Evolutionary conservation across 2,113 vertebrate species (phyloP).

Genomic region (Festucalex cinctus): DNA sequence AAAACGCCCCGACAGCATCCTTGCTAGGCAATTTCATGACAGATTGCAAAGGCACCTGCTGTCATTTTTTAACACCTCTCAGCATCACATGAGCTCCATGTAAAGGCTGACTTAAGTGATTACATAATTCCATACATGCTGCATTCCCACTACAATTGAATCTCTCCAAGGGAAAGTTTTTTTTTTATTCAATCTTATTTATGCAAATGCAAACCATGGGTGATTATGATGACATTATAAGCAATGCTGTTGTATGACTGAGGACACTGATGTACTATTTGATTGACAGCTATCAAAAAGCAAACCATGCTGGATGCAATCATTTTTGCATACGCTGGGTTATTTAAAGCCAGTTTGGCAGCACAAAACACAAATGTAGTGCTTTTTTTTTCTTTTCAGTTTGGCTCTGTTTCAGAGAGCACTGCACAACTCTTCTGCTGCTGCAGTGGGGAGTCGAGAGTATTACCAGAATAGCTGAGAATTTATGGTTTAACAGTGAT

Average conservation of each 20-base stretch:
- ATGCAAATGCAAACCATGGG: conserved; percentile 52
- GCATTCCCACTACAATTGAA: conserved; percentile 54
- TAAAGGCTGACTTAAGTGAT: conserved; percentile 41
- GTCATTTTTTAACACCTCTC: conserved; percentile 1
- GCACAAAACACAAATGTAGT: conserved; percentile 14
- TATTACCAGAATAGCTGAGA: background rate
- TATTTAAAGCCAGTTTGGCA: conserved; percentile 16
- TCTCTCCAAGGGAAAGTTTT: background rate
- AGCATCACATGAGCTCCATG: conserved; percentile 11
- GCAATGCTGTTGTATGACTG: background rate
- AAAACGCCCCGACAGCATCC: conserved; percentile 10
- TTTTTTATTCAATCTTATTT: background rate
- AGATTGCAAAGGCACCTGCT: conserved; percentile 13
- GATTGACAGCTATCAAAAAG: background rate
- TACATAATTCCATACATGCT: conserved; percentile 63
- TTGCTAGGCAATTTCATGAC: conserved; percentile 19
- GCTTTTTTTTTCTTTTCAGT: background rate
- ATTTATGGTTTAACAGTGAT: background rate
- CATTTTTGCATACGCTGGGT: background rate
- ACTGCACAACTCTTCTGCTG: conserved; percentile 31
- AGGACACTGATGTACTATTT: background rate
- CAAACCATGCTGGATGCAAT: background rate
- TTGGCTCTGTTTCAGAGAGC: conserved; percentile 31
- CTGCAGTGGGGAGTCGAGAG: conserved; percentile 13
- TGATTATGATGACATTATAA: conserved; percentile 16